Conservation (phyloP, 1,140 invertebrate genomes). For the Liolophura sinensis region DNA sequence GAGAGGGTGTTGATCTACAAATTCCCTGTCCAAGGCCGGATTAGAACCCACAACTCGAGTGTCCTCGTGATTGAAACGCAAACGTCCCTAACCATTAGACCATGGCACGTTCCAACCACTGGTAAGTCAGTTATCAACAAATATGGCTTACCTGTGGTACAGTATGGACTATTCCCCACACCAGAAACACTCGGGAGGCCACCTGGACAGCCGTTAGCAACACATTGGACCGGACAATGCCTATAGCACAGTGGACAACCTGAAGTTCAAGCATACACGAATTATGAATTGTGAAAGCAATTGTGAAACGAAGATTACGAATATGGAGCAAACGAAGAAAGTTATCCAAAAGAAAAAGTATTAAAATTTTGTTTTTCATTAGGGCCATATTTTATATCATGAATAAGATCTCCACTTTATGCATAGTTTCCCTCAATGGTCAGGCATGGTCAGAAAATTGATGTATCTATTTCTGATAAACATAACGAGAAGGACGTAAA, state of each 20-base stretch:
- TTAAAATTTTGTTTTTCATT: too few species aligned
- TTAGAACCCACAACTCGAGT: too few species aligned
- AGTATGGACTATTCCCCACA: constrained; percentile 78
- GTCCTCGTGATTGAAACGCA: background rate
- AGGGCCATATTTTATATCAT: too few species aligned
- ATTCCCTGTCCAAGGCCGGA: too few species aligned
- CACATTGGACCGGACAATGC: constrained; percentile 82
- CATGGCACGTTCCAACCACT: background rate
- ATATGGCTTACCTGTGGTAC: constrained; percentile 48
- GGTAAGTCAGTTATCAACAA: background rate
- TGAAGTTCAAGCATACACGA: constrained; percentile 55
- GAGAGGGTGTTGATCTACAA: background rate
- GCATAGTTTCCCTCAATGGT: too few species aligned
- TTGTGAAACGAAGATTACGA: too few species aligned
- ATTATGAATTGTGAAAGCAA: background rate
- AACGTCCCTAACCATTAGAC: background rate
- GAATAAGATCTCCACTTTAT: too few species aligned
- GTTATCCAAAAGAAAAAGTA: too few species aligned
- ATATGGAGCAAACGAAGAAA: too few species aligned
- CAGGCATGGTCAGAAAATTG: too few species aligned
- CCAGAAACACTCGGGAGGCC: constrained; percentile 83
- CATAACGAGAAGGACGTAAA: too few species aligned
- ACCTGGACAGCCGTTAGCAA: constrained; percentile 85
- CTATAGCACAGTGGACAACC: constrained; percentile 79
- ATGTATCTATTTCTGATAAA: too few species aligned